Evolutionary conservation across 1,140 invertebrate species (phyloP).

Genomic region (Musca vetustissima): DNA sequence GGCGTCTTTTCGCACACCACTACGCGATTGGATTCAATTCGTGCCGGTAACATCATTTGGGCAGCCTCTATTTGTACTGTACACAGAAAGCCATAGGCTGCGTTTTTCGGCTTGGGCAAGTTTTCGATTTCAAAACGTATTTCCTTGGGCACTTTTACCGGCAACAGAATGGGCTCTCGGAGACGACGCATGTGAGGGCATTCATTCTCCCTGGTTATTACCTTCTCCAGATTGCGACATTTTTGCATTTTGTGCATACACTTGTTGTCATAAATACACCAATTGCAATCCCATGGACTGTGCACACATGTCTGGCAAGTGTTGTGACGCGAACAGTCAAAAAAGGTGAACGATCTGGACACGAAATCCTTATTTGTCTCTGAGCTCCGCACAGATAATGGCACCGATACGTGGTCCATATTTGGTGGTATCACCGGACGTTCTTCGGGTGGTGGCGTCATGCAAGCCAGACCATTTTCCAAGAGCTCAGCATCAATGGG

Average conservation of each 20-base stretch:
- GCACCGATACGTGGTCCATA: conserved; percentile 87
- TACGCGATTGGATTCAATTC: conserved; percentile 77
- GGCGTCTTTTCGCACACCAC: conserved; percentile 89
- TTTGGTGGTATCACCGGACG: conserved; percentile 78
- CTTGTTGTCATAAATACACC: conserved; percentile 95
- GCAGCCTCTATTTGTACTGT: conserved; percentile 88
- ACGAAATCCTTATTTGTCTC: conserved; percentile 97
- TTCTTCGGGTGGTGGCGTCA: conserved; percentile 75
- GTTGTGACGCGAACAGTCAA: conserved; percentile 86
- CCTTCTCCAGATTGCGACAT: conserved; percentile 72
- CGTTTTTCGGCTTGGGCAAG: conserved; percentile 81
- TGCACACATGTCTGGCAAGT: conserved; percentile 85
- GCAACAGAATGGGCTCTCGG: conserved; percentile 71
- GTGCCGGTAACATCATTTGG: conserved; percentile 83
- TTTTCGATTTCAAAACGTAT: conserved; percentile 87
- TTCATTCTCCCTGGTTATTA: conserved; percentile 83
- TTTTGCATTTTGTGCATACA: conserved; percentile 85
- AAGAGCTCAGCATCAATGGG: conserved; percentile 85
- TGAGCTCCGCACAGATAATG: conserved; percentile 78
- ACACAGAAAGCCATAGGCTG: conserved; percentile 86
- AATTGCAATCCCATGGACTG: conserved; percentile 89
- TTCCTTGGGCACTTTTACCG: conserved; percentile 87
- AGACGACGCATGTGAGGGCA: conserved; percentile 78
- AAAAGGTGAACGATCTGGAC: conserved; percentile 89
- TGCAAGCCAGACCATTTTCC: conserved; percentile 78